Evolutionary conservation across 1,140 invertebrate genomes (phyloP).

Genomic region (Ceratina calcarata): DNA sequence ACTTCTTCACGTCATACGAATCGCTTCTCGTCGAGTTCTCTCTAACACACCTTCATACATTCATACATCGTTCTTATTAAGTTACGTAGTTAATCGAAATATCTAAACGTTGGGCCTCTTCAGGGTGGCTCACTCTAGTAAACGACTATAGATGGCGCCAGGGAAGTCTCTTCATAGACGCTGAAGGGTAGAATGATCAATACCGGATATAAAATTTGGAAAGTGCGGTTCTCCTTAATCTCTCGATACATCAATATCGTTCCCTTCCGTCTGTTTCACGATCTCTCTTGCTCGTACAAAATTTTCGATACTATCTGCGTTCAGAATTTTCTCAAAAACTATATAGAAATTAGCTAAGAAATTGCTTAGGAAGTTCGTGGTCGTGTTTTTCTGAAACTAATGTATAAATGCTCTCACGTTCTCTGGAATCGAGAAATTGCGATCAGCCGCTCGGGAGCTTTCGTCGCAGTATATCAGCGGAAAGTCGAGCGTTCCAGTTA

Average conservation of each 20-base stretch:
- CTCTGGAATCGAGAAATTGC: not conserved
- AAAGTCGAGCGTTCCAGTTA: slow-evolving; percentile 13
- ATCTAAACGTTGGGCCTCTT: slow-evolving; percentile 5
- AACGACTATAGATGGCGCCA: slow-evolving; percentile 57
- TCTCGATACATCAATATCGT: too few relatives aligned
- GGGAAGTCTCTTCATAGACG: slow-evolving; percentile 37
- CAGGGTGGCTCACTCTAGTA: slow-evolving; percentile 23
- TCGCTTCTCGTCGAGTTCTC: too few relatives aligned
- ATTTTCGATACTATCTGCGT: not conserved
- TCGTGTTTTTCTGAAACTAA: not conserved
- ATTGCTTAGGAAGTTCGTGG: too few relatives aligned
- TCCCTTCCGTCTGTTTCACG: too few relatives aligned
- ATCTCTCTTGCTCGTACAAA: not conserved
- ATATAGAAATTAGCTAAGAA: too few relatives aligned
- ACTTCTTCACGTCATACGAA: too few relatives aligned
- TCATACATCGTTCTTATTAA: too few relatives aligned
- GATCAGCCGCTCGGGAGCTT: not conserved
- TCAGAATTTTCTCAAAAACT: too few relatives aligned
- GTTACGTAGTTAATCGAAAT: not conserved
- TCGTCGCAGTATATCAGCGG: not conserved
- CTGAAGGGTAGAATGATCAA: slow-evolving; percentile 48
- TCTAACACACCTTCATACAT: too few relatives aligned
- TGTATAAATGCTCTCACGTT: not conserved
- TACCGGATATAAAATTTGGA: slow-evolving; percentile 37
- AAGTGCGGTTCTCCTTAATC: not conserved